Conservation (phyloP, 1,140 invertebrate genomes). For the Probaryconus sp. region DNA sequence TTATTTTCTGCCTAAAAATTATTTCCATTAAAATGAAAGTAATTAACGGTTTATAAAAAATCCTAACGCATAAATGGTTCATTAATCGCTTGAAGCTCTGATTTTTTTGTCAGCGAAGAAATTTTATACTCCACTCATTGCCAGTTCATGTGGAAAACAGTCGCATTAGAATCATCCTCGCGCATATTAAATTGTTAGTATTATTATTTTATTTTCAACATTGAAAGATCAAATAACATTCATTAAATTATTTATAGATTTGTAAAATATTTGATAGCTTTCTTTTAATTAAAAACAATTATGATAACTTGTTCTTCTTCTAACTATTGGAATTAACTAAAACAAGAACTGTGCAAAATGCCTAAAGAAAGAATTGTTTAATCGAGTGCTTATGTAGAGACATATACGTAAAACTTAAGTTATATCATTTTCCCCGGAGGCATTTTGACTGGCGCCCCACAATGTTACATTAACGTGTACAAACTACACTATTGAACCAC, state of each 20-base stretch:
- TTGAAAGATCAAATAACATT: too few species aligned
- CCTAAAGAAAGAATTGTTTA: slow-evolving; percentile 27
- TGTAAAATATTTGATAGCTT: too few species aligned
- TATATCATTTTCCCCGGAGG: slow-evolving; percentile 7
- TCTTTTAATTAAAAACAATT: too few species aligned
- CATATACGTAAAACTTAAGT: slow-evolving; percentile 9
- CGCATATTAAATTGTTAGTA: too few species aligned
- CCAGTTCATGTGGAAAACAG: too few species aligned
- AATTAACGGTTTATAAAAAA: slow-evolving; percentile 38
- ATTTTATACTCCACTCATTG: slow-evolving; percentile 18
- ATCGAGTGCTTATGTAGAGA: slow-evolving; percentile 37
- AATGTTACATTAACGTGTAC: too few species aligned
- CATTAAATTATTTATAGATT: too few species aligned
- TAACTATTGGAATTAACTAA: neutral
- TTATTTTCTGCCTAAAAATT: too few species aligned
- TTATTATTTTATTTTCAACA: too few species aligned
- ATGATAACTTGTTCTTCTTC: too few species aligned
- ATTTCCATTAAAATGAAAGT: slow-evolving; percentile 30
- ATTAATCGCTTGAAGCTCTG: slow-evolving; percentile 15
- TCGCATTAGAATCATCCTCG: too few species aligned
- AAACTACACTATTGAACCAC: too few species aligned
- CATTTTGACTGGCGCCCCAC: slow-evolving; percentile 5
- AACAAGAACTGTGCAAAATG: slow-evolving; percentile 8
- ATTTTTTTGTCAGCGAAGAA: slow-evolving; percentile 17
- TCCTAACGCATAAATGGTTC: slow-evolving; percentile 36